Conservation (phyloP, 1,140 invertebrate species). For the Coelopa frigida region DNA sequence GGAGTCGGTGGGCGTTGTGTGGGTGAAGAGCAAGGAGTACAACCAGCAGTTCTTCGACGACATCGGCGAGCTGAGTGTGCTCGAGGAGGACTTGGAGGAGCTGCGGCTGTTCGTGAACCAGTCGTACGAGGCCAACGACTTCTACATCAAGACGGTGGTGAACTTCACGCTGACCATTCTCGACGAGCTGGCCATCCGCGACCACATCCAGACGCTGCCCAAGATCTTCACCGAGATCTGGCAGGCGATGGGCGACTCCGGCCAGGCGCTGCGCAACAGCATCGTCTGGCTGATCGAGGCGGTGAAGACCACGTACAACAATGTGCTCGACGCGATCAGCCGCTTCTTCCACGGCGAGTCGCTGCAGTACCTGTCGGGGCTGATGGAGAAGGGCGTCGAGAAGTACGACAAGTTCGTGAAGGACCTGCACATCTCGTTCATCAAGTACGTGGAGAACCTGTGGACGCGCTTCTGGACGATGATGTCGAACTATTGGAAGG, state of each 20-base stretch:
- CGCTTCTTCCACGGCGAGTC: constrained; percentile 65
- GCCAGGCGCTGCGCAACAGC: constrained; percentile 65
- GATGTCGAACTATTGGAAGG: constrained; percentile 61
- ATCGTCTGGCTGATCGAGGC: constrained; percentile 67
- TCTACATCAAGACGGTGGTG: constrained; percentile 71
- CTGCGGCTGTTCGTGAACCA: constrained; percentile 63
- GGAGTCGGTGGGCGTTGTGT: constrained; percentile 59
- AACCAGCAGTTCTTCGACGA: constrained; percentile 64
- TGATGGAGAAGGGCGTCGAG: constrained; percentile 60
- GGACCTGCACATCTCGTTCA: constrained; percentile 66
- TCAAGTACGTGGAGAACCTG: constrained; percentile 64
- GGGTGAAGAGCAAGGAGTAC: constrained; percentile 65
- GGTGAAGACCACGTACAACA: constrained; percentile 62
- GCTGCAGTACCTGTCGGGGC: constrained; percentile 57
- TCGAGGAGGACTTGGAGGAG: constrained; percentile 65
- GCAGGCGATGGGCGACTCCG: constrained; percentile 75
- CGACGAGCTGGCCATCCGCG: constrained; percentile 69
- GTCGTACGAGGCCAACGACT: constrained; percentile 73
- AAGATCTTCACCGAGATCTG: constrained; percentile 73
- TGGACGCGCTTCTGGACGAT: constrained; percentile 57
- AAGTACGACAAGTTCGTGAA: constrained; percentile 73
- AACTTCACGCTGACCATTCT: constrained; percentile 59
- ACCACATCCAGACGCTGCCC: constrained; percentile 67
- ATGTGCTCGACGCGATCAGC: constrained; percentile 58
- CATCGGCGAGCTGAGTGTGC: constrained; percentile 57